phyloP scores from a whole-genome alignment of 1,140 invertebrate genomes.

The Bradynema listronoti region DNA sequence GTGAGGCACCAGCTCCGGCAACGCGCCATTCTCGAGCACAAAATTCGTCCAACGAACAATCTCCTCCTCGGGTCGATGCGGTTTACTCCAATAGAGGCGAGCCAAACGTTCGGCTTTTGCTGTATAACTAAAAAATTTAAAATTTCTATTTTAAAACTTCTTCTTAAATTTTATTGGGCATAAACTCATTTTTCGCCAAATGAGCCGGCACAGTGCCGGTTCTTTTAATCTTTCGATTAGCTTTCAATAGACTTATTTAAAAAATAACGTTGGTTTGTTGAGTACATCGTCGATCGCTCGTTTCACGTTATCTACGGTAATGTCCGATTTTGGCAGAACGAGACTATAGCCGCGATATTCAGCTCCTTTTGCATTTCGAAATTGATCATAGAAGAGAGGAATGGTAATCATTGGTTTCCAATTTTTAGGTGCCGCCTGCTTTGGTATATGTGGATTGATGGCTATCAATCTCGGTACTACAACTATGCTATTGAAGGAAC shows the following conservation, averaged over 20 bases:
- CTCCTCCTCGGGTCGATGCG: constrained; percentile 31
- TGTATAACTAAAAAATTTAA: constrained; percentile 32
- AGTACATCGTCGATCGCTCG: constrained; percentile 20
- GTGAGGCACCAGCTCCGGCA: constrained; percentile 29
- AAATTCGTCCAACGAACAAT: constrained; percentile 41
- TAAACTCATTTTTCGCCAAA: no score
- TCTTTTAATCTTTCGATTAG: no score
- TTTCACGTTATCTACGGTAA: constrained; percentile 15
- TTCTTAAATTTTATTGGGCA: no score
- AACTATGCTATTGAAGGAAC: no score
- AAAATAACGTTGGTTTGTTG: constrained; percentile 11
- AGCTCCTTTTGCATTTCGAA: constrained; percentile 35
- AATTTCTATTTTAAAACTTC: no score
- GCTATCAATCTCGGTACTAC: no score
- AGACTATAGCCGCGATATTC: constrained; percentile 35
- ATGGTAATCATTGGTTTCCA: constrained; percentile 40
- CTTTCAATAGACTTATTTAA: no score
- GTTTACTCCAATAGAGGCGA: constrained; percentile 25
- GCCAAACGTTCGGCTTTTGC: constrained; percentile 21
- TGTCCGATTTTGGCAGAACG: constrained; percentile 15
- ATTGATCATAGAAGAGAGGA: constrained; percentile 46
- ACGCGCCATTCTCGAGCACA: constrained; percentile 34
- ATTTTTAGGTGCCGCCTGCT: no score
- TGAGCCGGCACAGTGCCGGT: no score
- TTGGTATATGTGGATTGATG: no score